Evolutionary conservation across 2,888 invertebrate species (phyloP).

Genomic region (Phaedon cochleariae): DNA sequence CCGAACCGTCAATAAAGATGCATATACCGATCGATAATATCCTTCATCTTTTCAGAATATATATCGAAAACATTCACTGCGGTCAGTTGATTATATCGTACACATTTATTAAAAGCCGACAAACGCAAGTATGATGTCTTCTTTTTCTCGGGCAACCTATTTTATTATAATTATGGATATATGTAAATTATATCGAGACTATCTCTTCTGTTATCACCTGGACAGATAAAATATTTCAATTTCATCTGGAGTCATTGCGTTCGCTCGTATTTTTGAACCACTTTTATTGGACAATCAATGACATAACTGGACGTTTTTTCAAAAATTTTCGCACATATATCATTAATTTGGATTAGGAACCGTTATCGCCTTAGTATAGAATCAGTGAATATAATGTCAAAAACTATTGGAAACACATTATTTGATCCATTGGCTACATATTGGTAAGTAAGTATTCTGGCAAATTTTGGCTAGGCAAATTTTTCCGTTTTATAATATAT

Average conservation of each 20-base stretch:
- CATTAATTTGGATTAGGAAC: too few species aligned
- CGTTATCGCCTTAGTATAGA: too few species aligned
- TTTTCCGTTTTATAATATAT: too few species aligned
- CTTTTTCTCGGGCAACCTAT: slow-evolving; percentile 2
- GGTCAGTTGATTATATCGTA: slow-evolving; percentile 1
- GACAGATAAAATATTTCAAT: background rate
- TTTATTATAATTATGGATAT: slow-evolving; percentile 7
- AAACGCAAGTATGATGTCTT: slow-evolving; percentile 8
- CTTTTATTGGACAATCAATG: too few species aligned
- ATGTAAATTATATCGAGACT: background rate
- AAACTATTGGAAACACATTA: too few species aligned
- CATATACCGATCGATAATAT: slow-evolving; percentile 8
- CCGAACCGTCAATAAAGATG: slow-evolving; percentile 8
- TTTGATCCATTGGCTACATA: too few species aligned
- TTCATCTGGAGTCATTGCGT: background rate
- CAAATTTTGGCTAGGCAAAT: too few species aligned
- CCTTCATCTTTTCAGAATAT: slow-evolving; percentile 10
- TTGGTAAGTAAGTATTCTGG: too few species aligned
- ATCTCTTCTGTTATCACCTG: slow-evolving; percentile 6
- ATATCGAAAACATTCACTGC: slow-evolving; percentile 8
- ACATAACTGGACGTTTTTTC: too few species aligned
- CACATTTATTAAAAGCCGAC: slow-evolving; percentile 9
- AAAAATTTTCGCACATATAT: too few species aligned
- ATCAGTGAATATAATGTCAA: too few species aligned
- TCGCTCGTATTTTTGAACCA: background rate